A percentile compares a stretch with the other conserved stretches of the same genome.
These are phyloP conservation scores for Xenentodon cancila DNA, from an alignment of 2,797 vertebrate genomes.

Conservation along the genomic window DNA sequence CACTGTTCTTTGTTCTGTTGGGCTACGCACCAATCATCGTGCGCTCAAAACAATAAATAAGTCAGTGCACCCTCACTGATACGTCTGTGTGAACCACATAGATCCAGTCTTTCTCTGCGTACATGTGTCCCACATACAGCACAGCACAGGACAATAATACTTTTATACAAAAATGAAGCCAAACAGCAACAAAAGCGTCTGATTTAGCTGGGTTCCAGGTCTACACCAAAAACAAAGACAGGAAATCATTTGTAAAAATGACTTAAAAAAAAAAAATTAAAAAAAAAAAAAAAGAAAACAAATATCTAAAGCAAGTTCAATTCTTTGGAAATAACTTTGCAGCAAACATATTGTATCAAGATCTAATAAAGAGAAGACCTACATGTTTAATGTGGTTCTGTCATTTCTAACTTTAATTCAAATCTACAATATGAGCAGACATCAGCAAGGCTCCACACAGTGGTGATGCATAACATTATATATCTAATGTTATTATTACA, in stretches of 20 bases:
- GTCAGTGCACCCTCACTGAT: constrained; percentile 29
- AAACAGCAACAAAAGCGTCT: constrained; percentile 23
- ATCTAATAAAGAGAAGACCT: constrained; percentile 39
- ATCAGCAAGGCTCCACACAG: constrained; percentile 80
- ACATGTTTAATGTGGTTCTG: constrained; percentile 31
- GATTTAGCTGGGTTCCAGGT: neutral
- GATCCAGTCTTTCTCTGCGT: constrained; percentile 4
- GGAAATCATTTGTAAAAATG: constrained; percentile 3
- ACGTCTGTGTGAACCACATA: constrained; percentile 11
- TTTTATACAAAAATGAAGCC: constrained; percentile 13
- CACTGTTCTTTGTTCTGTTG: constrained; percentile 44
- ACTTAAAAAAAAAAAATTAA: no score
- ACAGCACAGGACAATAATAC: neutral
- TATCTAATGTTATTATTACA: constrained; percentile 74
- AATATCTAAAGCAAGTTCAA: no score
- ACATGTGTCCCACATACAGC: neutral
- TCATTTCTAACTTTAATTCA: constrained; percentile 73
- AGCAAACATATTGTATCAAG: constrained; percentile 21
- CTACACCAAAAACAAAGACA: constrained; percentile 16
- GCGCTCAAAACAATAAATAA: constrained; percentile 66
- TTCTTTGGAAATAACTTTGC: constrained; percentile 16
- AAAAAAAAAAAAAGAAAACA: no score
- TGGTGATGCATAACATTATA: constrained; percentile 53
- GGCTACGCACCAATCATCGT: constrained; percentile 38
- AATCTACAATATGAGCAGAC: constrained; percentile 78